Conservation (phyloP, 2,797 vertebrate species). For the Delichon dasypus region DNA sequence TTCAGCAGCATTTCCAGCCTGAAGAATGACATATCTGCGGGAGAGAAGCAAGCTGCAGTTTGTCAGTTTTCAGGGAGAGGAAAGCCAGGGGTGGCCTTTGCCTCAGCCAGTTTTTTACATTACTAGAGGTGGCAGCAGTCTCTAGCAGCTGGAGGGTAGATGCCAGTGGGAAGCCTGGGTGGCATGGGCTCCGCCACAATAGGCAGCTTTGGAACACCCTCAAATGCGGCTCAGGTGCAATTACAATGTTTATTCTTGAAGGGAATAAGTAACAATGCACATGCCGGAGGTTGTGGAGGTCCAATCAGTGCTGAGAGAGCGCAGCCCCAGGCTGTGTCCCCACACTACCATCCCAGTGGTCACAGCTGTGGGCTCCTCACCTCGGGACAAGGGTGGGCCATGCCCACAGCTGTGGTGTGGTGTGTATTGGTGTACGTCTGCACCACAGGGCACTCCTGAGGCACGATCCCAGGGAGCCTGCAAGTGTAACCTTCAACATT, state of each 20-base stretch:
- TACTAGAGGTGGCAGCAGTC: neutral
- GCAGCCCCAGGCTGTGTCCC: neutral
- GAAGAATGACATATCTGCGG: neutral
- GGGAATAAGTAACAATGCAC: neutral
- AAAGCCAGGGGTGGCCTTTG: neutral
- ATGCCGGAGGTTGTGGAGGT: neutral
- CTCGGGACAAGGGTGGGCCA: fast-evolving
- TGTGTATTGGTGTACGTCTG: fast-evolving
- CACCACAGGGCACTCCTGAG: neutral
- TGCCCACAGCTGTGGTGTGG: neutral
- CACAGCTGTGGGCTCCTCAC: neutral
- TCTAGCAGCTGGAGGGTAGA: neutral
- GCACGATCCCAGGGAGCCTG: neutral
- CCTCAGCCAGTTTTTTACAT: neutral
- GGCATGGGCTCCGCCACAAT: fast-evolving
- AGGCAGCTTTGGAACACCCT: neutral
- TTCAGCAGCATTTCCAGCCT: neutral
- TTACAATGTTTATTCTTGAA: fast-evolving
- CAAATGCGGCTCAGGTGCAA: neutral
- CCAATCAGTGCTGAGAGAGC: fast-evolving
- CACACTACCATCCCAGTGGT: neutral
- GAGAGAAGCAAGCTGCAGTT: neutral
- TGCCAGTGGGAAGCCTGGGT: neutral
- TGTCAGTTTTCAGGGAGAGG: neutral
- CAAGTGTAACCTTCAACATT: no score